Evolutionary conservation across 2,797 vertebrate genomes (phyloP), one percentile per base, ranked within the genome.

Genomic region (Peromyscus aztecus): DNA sequence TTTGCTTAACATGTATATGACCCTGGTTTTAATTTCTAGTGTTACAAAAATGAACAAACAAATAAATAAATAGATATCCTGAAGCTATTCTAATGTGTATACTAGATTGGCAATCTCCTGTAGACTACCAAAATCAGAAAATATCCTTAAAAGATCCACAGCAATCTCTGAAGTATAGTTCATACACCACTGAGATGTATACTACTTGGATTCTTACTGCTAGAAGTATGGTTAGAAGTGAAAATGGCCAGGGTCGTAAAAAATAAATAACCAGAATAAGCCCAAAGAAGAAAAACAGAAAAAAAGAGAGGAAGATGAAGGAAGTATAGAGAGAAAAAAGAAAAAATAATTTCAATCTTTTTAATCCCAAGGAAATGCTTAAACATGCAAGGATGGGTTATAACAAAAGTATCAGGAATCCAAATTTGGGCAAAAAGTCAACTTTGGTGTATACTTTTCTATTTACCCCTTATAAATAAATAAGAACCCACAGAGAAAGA

Each of bases 341-440:
- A 61, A 89, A 4, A 1, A 67, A 88, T 14, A n/a, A 31, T 16
- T 95, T 78, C 77, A 61, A 81, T 65, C 65, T 93, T 63, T 63
- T 90, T 85, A 91, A 80, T 63, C 29, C 14, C 67, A 75, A 31
- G 37, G 65, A 90, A 90, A 83, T 83, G 27, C 31, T 94, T 93
- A 90, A 34, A 87, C 34, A 7, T 77, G 83, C 31, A 90, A n/a
- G n/a, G 55, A 43, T 6, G 78, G 10, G 2, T 85, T 37, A 31
- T 59, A 37, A 8, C 69, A 57, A 88, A 89, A 87, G 65, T 57
- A 87, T 10, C 16, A 73, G 29, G 37, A 90, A 85, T 84, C 34
- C 71, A 55, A 94, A 37, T 37, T 59, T 73, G 49, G 76, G 46
- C 87, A 90, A 65, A 94, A n/a, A 9, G 43, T 81, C 40, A n/a